Conservation (phyloP, 2,888 invertebrate species). For the Bursaphelenchus okinawaensis region DNA sequence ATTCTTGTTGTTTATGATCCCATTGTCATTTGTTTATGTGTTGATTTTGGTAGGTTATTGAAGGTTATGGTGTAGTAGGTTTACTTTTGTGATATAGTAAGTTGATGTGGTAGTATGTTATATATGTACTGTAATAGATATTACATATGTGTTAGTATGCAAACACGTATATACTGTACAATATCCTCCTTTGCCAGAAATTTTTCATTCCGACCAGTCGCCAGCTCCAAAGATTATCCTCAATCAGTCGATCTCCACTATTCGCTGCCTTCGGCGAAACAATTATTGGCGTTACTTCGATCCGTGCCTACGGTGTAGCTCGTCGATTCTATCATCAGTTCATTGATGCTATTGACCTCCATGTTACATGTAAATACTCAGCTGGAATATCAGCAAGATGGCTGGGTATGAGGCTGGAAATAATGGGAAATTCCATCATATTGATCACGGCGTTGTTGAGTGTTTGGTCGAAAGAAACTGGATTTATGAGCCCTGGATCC, state of each 20-base stretch:
- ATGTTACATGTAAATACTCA: conserved; percentile 39
- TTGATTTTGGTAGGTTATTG: conserved; percentile 37
- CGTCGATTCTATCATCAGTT: conserved; percentile 24
- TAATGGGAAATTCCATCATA: conserved; percentile 82
- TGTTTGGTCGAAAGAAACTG: conserved; percentile 64
- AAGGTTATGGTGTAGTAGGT: conserved; percentile 14
- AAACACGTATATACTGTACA: no score
- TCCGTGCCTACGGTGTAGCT: conserved; percentile 48
- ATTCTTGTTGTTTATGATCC: conserved; percentile 38
- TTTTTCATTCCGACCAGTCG: conserved; percentile 89
- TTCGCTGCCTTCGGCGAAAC: conserved; percentile 91
- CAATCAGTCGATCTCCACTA: conserved; percentile 36
- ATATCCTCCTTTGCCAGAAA: conserved; percentile 64
- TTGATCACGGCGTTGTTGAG: conserved; percentile 87
- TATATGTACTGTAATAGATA: background rate
- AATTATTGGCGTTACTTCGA: conserved; percentile 65
- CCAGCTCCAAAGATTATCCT: conserved; percentile 62
- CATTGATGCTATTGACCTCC: conserved; percentile 30
- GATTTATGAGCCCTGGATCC: conserved; percentile 60
- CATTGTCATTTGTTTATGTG: conserved; percentile 36
- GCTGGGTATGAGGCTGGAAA: conserved; percentile 86
- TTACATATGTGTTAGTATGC: no score
- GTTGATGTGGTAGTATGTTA: background rate
- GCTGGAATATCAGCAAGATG: conserved; percentile 62
- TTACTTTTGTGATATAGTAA: no score